phyloP scores from a whole-genome alignment of 1,140 invertebrate species.

The Aphis gossypii region DNA sequence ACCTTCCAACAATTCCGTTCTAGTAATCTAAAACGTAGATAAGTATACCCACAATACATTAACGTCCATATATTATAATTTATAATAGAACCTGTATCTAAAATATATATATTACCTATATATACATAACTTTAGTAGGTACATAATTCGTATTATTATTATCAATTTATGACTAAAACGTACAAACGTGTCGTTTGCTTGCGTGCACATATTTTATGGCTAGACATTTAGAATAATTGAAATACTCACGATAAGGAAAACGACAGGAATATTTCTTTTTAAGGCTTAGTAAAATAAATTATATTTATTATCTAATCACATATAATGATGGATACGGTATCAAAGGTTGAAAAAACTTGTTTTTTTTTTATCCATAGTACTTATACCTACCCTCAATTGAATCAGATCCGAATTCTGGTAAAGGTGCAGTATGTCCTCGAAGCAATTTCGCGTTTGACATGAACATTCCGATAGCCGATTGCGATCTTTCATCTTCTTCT shows the following conservation, averaged over 20 bases:
- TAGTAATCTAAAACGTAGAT: background rate
- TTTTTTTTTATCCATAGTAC: background rate
- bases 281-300: background rate
- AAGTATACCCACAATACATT: background rate
- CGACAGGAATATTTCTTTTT: background rate
- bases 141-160: background rate
- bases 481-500: slow-evolving; percentile 61
- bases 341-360: background rate
- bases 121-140: background rate
- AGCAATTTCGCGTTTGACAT: slow-evolving; percentile 62
- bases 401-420: slow-evolving; percentile 76
- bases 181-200: background rate
- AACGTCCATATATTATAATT: background rate
- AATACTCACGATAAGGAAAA: background rate
- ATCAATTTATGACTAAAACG: background rate
- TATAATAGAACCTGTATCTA: background rate
- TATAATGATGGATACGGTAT: background rate
- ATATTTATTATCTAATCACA: background rate
- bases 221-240: background rate
- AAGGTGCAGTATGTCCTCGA: slow-evolving; percentile 68
- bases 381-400: slow-evolving; percentile 66
- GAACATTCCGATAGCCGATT: slow-evolving; percentile 61
- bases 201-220: background rate
- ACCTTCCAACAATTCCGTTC: background rate
- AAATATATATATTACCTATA: background rate